Conservation (phyloP, 2,888 invertebrate genomes). For the Hirtodrosophila confusa region DNA sequence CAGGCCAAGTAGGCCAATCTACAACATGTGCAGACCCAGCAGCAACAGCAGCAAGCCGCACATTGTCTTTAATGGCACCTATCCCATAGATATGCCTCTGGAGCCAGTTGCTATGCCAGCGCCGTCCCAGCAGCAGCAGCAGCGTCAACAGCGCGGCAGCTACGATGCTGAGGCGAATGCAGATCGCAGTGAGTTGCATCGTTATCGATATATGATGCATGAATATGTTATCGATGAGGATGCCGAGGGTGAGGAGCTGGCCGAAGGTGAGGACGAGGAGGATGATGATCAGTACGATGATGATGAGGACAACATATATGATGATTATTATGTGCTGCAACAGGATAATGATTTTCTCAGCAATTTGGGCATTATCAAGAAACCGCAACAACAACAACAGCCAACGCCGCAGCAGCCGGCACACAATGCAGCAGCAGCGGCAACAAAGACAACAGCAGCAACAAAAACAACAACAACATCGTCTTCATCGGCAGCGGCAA, state of each 20-base stretch:
- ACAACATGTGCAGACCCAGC: constrained; percentile 1
- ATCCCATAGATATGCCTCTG: constrained; percentile 91
- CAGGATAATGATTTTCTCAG: constrained; percentile 45
- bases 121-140: constrained; percentile 38
- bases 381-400: constrained; percentile 14
- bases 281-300: constrained; percentile 60
- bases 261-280: constrained; percentile 59
- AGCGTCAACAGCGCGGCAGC: constrained; percentile 38
- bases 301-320: constrained; percentile 57
- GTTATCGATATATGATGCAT: constrained; percentile 64
- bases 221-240: constrained; percentile 72
- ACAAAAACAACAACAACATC: constrained; percentile 5
- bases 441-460: constrained; percentile 8
- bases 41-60: constrained; percentile 47
- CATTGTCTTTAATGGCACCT: constrained; percentile 93
- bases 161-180: constrained; percentile 81
- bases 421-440: constrained; percentile 18
- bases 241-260: constrained; percentile 68
- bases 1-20: constrained; percentile 14
- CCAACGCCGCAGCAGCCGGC: constrained; percentile 6
- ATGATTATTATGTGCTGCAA: constrained; percentile 56
- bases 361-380: constrained; percentile 62
- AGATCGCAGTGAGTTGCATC: constrained; percentile 58
- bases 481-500: constrained; percentile 12
- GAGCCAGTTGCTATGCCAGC: constrained; percentile 42